Base-by-base conservation (phyloP, 2,797 vertebrate genomes). In the Brachyrhaphis roseni region DNA sequence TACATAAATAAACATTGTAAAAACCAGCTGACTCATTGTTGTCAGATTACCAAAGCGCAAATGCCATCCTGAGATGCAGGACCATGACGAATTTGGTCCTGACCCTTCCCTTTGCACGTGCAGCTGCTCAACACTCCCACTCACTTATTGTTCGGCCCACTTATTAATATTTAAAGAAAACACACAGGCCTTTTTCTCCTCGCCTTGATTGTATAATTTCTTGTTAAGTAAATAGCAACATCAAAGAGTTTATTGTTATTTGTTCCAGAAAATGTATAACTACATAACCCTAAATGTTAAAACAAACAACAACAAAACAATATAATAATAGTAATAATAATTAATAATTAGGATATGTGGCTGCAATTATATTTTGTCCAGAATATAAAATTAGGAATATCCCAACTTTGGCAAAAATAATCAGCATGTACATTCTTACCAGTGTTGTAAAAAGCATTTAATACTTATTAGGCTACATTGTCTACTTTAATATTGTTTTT, bases 21-120 rank as follows among this genome's bases (percentile, higher is more conserved):
- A 64, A 71, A 71, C 41, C 68, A 71, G 68, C 26, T 45, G 68
- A 71, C 26, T 71, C 26, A 71, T 71, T 71, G 68, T 68, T 41
- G 20, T 71, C 68, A n/a, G 68, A 71, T 71, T 45, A n/a, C 26
- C 41, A 71, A 71, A 71, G 41, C 6, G 1, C 68, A 45, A 41
- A 45, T 18, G 12, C 39, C 39, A 16, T 71, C 41, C 41, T 71
- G 26, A 71, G 68, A 68, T 39, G 15, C 20, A 68, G 39, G 2
- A n/a, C 39, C 26, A 28, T 71, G 68, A 71, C 68, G 41, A 45
- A 71, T 71, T 3, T 71, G 68, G 41, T 71, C 46, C 16, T 72
- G 45, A 47, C 15, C 43, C 46, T 49, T 72, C 45, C 46, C 28
- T 49, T 49, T 72, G 28, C 46, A 72, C 28, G n/a, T 72, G 71